Base-by-base conservation (phyloP, 2,113 vertebrate genomes). In the Piaya cayana region DNA sequence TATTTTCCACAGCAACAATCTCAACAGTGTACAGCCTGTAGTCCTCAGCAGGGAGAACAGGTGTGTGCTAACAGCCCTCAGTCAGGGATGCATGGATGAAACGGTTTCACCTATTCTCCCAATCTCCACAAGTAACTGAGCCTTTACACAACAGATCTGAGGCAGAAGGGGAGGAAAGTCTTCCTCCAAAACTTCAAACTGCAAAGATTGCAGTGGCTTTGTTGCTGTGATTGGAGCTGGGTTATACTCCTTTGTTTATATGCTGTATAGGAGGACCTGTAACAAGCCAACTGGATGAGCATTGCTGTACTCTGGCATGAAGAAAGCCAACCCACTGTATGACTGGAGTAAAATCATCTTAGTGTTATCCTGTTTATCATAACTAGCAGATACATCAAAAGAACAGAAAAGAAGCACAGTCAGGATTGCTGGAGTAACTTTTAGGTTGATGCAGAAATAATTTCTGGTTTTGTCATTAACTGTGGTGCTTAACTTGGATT, bases 21-120 rank as follows among this genome's bases (percentile, higher is more conserved):
- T 92, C 97, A 98, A 89, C 98, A 98, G 78, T 97, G 98, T 13
- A 94, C 98, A 93, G 95, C 97, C 8, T 98, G 98, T 92, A 98
- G 98, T 8, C 98, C 98, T 93, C 98, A 99, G 42, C 98, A 98
- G 93, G 98, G 98, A 94, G 98, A 99, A 85, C 97, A 97, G 98
- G 98, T 98, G 96, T 94, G 84, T 85, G 37, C 64, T 45, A 81
- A 76, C 47, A 92, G 77, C 92, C 67, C 63, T 84, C 62, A 86
- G 72, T 18, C 63, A 72, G 79, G 63, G 15, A 11, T 88, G n/a
- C 15, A 2, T 7, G n/a, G 58, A 53, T 74, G 75, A 74, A 86
- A 50, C 6, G 23, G 27, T 70, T 85, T 67, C 25, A 80, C 17
- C 34, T 49, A 0, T 49, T 63, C 74, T 79, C 63, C 65, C 45